Evolutionary conservation across 1,140 invertebrate genomes (phyloP), one percentile per base, ranked within the genome.

Genomic region (Aphis gossypii): DNA sequence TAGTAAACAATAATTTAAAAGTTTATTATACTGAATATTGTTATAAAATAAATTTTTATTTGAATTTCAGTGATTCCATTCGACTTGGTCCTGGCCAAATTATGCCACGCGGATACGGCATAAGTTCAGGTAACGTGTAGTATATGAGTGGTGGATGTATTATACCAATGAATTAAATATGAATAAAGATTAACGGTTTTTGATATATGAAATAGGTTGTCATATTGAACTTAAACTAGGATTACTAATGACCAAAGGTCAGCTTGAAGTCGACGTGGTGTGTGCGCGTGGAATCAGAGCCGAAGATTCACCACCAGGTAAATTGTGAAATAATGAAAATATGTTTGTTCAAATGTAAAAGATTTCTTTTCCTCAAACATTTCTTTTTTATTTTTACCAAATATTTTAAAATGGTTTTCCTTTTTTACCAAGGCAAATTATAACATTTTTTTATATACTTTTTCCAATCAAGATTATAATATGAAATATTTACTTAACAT

Each of bases 241-340:
- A 46, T 97, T 99, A 94, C 96, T 98, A 94, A 97, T 99, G 95
- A 98, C 98, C 94, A 99, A 98, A 95, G 98, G 98, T 94, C 98
- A 98, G 95, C 96, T 99, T 30, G 98, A 99, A 95, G 97, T 99
- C 25, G 98, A 98, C 95, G 97, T 99, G 91, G 96, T 97, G 92
- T 96, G 96, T 94, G 97, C 96, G 20, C 95, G 96, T 94, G 96
- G 96, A 90, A 96, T 97, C n/a, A 95, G 95, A 94, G 95, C 94
- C 82, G 94, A 94, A 93, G 96, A 96, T 89, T 96, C 95, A 93
- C 96, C 96, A 92, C 96, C 96, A 95, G 96, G 96, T 96, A 68
- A 68, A 68, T n/a, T n/a, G 18, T 30, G n/a, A 30, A 68, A n/a
- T n/a, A 68, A 68, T 68, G 0, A n/a, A 30, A 60, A 11, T 60